Evolutionary conservation across 2,113 vertebrate genomes (phyloP), one percentile per base, ranked within the genome.

Genomic region (Garra rufa): DNA sequence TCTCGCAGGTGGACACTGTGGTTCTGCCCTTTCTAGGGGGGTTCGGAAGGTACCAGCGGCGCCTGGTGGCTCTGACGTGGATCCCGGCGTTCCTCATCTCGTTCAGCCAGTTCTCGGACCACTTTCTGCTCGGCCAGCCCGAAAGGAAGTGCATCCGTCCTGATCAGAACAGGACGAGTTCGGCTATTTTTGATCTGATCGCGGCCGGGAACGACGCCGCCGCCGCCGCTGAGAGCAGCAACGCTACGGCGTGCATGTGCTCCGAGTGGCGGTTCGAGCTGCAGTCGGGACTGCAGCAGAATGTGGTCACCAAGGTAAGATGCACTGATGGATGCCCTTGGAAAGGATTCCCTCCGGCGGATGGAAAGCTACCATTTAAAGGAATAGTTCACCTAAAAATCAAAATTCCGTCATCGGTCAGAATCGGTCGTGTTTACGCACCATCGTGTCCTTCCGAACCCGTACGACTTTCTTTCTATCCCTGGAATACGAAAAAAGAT

Each of bases 81-180:
- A 93, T 99, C 44, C 98, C 98, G 3, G 97, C 97, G 26, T 93
- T 99, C 52, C 96, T 99, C 91, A 97, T 99, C 79, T 96, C 97
- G 88, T 98, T 98, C 88, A 98, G 97, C 88, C 97, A 98, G 93
- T 98, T 98, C 91, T 99, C 97, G 87, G 98, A 99, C 94, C 97
- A 96, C 89, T 98, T 99, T 88, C 95, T 99, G 1, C 87, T 98
- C 93, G 97, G 96, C 61, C 96, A 98, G 85, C 98, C 94, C 13
- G 92, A 94, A 86, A 96, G 95, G 91, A 96, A 94, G 92, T 98
- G 97, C 88, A 65, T 92, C 91, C 93, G 91, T 71, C 93, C 85
- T 83, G 74, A 88, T 24, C 55, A 76, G 3, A 95, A 95, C 90
- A 93, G 92, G 92, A 95, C 85, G 83, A 70, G 38, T 34, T 86